Evolutionary conservation across 2,113 vertebrate genomes (phyloP).

Genomic region (Bucco capensis): DNA sequence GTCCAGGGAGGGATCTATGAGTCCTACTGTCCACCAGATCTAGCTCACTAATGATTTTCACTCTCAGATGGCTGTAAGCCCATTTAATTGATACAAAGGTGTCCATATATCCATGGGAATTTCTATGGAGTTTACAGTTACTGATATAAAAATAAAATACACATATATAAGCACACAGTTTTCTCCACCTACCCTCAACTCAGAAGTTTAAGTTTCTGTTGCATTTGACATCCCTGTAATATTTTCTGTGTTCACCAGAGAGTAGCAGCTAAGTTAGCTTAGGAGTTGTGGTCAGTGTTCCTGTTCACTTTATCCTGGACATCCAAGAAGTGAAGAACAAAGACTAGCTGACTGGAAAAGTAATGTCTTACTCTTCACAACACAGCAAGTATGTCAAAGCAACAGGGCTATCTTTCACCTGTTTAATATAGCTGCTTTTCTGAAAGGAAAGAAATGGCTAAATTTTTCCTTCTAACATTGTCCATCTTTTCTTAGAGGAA

Average conservation of each 20-base stretch:
- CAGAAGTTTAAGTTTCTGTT: not conserved
- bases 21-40: not conserved
- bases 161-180: not conserved
- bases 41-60: not conserved
- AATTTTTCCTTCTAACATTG: not conserved
- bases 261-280: not conserved
- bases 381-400: not conserved
- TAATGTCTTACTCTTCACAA: not conserved
- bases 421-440: not conserved
- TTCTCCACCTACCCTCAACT: not conserved
- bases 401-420: not conserved
- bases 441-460: not conserved
- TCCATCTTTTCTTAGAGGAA: not conserved
- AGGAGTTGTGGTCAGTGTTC: not conserved
- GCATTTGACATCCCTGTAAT: not conserved
- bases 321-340: not conserved
- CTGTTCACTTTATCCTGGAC: not conserved
- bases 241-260: not conserved
- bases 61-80: accelerated
- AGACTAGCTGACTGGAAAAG: not conserved
- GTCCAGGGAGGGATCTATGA: not conserved
- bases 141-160: not conserved
- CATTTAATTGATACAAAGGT: not conserved
- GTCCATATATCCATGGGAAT: accelerated
- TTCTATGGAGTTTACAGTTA: not conserved